Evolutionary conservation across 2,888 invertebrate species (phyloP).

Genomic region (Nebria brevicollis): DNA sequence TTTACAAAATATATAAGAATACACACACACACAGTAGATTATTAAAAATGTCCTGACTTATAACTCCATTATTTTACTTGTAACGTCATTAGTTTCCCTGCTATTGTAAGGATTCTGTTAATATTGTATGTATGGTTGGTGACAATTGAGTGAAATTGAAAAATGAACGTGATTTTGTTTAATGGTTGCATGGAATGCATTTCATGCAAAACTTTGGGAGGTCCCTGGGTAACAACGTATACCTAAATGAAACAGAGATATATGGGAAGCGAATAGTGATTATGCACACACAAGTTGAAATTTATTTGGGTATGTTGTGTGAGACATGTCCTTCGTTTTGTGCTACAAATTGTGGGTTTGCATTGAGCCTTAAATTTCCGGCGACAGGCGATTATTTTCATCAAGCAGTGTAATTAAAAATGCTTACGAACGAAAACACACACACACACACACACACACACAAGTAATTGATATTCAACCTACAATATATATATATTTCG

Average conservation of each 20-base stretch:
- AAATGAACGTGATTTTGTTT: neutral
- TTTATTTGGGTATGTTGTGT: constrained; percentile 39
- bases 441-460: neutral
- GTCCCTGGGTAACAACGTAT: constrained; percentile 16
- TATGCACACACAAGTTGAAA: constrained; percentile 45
- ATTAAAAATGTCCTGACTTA: no score
- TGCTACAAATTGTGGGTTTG: constrained; percentile 47
- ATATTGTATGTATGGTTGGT: neutral
- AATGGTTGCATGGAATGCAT: neutral
- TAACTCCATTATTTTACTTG: no score
- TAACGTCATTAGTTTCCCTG: no score
- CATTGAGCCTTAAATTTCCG: constrained; percentile 34
- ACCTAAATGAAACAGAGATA: constrained; percentile 33
- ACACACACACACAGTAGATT: neutral
- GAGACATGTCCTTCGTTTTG: constrained; percentile 43
- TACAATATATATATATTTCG: neutral
- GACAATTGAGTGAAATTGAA: neutral
- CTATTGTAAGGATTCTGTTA: neutral
- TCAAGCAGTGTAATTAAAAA: constrained; percentile 45
- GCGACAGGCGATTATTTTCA: constrained; percentile 46
- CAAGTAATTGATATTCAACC: neutral
- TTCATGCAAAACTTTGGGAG: constrained; percentile 20
- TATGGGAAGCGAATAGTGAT: constrained; percentile 44
- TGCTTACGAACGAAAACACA: neutral
- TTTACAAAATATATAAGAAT: neutral